Conservation (phyloP, 1,140 invertebrate genomes). For the Chelonus insularis region DNA sequence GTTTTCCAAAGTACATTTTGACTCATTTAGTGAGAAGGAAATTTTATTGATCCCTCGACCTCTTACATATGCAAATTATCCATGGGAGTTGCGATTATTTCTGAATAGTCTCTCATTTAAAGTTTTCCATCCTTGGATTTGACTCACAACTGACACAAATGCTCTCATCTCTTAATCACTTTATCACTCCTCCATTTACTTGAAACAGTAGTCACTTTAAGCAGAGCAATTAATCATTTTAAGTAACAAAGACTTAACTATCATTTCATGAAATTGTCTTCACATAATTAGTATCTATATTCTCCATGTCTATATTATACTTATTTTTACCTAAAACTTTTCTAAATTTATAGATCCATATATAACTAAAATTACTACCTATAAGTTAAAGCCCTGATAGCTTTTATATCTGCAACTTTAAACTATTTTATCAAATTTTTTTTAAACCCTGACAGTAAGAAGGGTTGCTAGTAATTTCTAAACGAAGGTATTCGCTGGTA, state of each 20-base stretch:
- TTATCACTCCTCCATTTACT: not conserved
- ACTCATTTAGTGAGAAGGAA: conserved; percentile 32
- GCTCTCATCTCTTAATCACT: conserved; percentile 18
- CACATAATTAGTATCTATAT: too few species aligned
- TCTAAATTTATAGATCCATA: too few species aligned
- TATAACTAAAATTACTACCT: too few species aligned
- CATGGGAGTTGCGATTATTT: conserved; percentile 16
- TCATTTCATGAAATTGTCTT: not conserved
- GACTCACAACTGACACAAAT: conserved; percentile 18
- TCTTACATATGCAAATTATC: conserved; percentile 38
- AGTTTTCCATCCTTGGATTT: conserved; percentile 26
- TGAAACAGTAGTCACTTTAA: conserved; percentile 16
- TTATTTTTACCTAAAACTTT: too few species aligned
- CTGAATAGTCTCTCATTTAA: conserved; percentile 36
- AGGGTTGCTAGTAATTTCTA: too few species aligned
- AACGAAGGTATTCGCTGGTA: too few species aligned
- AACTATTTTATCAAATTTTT: too few species aligned
- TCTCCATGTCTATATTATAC: too few species aligned
- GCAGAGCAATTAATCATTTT: conserved; percentile 29
- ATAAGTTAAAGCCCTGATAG: too few species aligned
- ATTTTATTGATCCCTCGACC: conserved; percentile 32
- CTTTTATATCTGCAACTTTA: too few species aligned
- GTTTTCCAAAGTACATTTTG: conserved; percentile 29
- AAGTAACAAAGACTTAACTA: conserved; percentile 21
- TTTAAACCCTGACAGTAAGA: too few species aligned